These are phyloP conservation scores for Halcyon leucocephala DNA, from an alignment of 2,797 vertebrate species.

Conservation along the genomic window DNA sequence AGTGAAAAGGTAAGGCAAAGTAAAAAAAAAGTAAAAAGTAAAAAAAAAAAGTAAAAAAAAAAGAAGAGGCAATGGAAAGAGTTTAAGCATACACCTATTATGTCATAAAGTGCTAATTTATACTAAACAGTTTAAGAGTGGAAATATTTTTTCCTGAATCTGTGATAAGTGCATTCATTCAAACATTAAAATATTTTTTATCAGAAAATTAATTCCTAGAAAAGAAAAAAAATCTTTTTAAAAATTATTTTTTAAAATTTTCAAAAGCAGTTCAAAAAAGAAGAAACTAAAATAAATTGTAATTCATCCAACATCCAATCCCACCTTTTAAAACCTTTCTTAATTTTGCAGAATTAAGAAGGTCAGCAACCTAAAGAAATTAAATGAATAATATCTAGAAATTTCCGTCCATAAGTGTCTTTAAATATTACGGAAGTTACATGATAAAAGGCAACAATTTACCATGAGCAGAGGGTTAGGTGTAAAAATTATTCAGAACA, in stretches of 20 bases:
- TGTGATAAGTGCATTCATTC: not conserved
- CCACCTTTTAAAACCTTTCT: not conserved
- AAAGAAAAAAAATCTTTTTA: not conserved
- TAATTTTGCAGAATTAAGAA: not conserved
- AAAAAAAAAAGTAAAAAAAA: no score
- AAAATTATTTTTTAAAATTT: not conserved
- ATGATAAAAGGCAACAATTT: not conserved
- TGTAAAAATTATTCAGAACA: not conserved
- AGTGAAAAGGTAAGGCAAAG: not conserved
- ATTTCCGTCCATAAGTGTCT: not conserved
- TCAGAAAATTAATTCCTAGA: not conserved
- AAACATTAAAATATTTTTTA: not conserved
- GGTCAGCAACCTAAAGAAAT: not conserved
- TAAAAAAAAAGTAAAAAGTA: no score
- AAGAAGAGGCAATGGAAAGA: not conserved
- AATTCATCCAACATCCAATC: not conserved
- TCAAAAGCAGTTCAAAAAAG: not conserved
- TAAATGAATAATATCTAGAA: not conserved
- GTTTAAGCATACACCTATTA: not conserved
- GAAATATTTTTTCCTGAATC: not conserved
- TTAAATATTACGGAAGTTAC: not conserved
- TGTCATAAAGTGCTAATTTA: not conserved
- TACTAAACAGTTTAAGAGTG: not conserved
- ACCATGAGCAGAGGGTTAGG: not conserved
- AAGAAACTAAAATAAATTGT: not conserved